Conservation (phyloP, 2,113 vertebrate genomes). For the Pandion haliaetus region DNA sequence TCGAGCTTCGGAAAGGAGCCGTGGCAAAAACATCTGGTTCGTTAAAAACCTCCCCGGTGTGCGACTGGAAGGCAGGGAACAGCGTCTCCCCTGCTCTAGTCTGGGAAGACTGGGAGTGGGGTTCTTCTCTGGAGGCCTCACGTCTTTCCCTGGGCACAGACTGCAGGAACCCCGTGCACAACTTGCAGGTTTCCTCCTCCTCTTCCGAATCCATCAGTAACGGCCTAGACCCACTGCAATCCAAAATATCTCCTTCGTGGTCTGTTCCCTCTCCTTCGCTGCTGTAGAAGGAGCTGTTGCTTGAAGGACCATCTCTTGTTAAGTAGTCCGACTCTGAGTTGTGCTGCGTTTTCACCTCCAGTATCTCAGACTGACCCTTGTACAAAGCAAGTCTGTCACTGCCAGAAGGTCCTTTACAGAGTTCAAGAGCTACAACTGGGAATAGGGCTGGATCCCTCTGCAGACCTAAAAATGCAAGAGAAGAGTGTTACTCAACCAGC, state of each 20-base stretch:
- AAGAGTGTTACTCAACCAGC: conserved; percentile 25
- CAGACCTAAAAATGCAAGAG: conserved; percentile 68
- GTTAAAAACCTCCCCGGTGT: background rate
- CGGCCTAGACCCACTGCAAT: conserved; percentile 90
- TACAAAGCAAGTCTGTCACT: conserved; percentile 26
- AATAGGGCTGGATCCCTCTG: conserved; percentile 58
- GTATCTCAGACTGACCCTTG: background rate
- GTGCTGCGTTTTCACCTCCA: conserved; percentile 38
- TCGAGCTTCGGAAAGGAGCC: conserved; percentile 81
- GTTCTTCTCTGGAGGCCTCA: background rate
- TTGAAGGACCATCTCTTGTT: conserved; percentile 71
- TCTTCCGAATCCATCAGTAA: conserved; percentile 93
- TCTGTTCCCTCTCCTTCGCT: conserved; percentile 88
- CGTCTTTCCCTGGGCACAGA: background rate
- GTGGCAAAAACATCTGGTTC: conserved; percentile 85
- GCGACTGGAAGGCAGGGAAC: background rate
- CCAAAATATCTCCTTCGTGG: conserved; percentile 76
- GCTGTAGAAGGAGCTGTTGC: conserved; percentile 88
- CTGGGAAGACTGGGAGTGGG: background rate
- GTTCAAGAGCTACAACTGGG: conserved; percentile 51
- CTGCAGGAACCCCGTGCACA: background rate
- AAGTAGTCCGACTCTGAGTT: conserved; percentile 61
- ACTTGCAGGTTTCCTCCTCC: conserved; percentile 77
- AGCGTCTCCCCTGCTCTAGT: background rate
- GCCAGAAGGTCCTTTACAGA: conserved; percentile 11